Conservation (phyloP, 2,113 vertebrate genomes). For the Eudyptes chrysolophus region DNA sequence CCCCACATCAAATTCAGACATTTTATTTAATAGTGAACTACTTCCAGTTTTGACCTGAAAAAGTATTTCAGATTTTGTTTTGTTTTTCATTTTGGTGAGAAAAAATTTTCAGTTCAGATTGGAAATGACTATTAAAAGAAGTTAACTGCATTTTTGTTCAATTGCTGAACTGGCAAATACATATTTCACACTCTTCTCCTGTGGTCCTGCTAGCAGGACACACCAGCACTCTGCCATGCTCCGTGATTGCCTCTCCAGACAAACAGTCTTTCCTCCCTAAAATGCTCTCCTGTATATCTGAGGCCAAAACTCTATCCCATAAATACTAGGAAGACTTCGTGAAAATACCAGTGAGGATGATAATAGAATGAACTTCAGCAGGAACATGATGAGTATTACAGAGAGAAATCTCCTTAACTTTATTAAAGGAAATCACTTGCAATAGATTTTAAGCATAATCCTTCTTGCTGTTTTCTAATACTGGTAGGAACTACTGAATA, state of each 20-base stretch:
- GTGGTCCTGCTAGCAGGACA: neutral
- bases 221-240: neutral
- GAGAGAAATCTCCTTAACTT: constrained; percentile 49
- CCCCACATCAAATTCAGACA: neutral
- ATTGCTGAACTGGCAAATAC: neutral
- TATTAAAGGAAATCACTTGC: constrained; percentile 35
- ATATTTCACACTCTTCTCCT: neutral
- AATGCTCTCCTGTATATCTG: neutral
- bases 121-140: neutral
- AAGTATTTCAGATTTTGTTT: neutral
- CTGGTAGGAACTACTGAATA: neutral
- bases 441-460: constrained; percentile 42
- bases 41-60: neutral
- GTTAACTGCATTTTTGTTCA: neutral
- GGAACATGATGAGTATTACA: neutral
- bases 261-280: neutral
- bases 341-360: neutral
- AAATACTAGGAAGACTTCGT: neutral
- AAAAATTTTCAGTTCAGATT: neutral
- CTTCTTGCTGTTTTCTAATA: neutral
- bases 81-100: neutral
- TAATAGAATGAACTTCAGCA: constrained; percentile 14
- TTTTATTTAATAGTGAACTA: neutral
- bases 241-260: neutral
- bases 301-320: neutral